These are phyloP conservation scores for Dicranocentrus wangi DNA, from an alignment of 2,888 invertebrate genomes.

Conservation along the genomic window DNA sequence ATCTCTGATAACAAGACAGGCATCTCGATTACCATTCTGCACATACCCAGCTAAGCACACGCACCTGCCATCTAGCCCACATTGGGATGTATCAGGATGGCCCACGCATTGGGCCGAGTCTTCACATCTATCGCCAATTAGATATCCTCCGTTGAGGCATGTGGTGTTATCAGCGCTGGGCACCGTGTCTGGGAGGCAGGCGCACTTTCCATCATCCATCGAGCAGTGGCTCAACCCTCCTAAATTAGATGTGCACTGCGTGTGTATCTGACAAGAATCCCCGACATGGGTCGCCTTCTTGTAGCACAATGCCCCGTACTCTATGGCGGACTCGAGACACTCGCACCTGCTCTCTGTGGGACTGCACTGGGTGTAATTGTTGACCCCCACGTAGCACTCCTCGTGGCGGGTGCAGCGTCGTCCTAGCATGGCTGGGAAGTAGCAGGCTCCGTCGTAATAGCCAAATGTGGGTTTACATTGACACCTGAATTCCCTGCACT, in stretches of 20 bases:
- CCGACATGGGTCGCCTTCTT: neutral
- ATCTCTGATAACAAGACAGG: neutral
- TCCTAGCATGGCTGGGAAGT: neutral
- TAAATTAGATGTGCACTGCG: constrained; percentile 2
- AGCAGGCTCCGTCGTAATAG: neutral
- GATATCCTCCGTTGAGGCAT: neutral
- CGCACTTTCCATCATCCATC: neutral
- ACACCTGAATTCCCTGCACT: neutral
- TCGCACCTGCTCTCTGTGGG: neutral
- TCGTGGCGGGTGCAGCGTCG: neutral
- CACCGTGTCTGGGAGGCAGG: neutral
- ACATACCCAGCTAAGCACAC: neutral
- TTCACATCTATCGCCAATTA: neutral
- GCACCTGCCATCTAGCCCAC: neutral
- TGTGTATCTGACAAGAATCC: neutral
- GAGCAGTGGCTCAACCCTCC: constrained; percentile 15
- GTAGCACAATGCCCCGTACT: neutral
- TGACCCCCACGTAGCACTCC: constrained; percentile 8
- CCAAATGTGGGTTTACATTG: neutral
- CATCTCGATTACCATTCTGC: neutral
- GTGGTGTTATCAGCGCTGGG: neutral
- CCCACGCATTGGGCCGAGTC: neutral
- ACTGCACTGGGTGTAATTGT: neutral
- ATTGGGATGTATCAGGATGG: neutral
- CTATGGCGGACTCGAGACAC: neutral